A percentile compares a stretch with the other conserved stretches of the same genome.
These are phyloP conservation scores for Ifrita kowaldi DNA, from an alignment of 2,113 vertebrate species.

Conservation along the genomic window DNA sequence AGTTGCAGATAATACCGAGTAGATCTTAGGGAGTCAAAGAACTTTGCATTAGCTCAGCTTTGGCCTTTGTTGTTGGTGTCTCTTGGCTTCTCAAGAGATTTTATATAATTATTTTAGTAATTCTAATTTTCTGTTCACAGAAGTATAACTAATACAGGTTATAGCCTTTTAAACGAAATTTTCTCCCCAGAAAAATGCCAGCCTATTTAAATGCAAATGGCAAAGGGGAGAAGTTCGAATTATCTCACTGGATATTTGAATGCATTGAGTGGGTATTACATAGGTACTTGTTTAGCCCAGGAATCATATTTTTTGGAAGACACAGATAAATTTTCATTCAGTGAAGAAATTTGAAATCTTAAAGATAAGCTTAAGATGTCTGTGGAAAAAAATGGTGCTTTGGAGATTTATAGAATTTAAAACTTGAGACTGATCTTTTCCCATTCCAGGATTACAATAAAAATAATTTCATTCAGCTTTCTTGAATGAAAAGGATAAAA, in stretches of 20 bases:
- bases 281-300: conserved; percentile 31
- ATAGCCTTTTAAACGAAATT: neutral
- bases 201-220: conserved; percentile 63
- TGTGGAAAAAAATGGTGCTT: neutral
- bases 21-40: neutral
- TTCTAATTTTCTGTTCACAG: conserved; percentile 48
- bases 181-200: conserved; percentile 41
- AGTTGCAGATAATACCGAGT: conserved; percentile 52
- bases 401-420: neutral
- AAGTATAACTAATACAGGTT: conserved; percentile 30
- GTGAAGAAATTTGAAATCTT: conserved; percentile 20
- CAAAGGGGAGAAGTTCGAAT: neutral
- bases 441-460: neutral
- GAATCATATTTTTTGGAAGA: neutral
- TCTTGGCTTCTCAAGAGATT: conserved; percentile 2
- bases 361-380: conserved; percentile 6
- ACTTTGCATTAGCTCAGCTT: neutral
- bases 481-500: neutral
- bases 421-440: neutral
- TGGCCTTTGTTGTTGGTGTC: neutral
- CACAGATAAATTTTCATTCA: neutral
- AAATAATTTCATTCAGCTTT: neutral
- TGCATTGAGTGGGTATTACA: neutral
- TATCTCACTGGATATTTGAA: conserved; percentile 1
- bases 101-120: conserved; percentile 49